A percentile compares a stretch with the other conserved stretches of the same genome.
Conservation (phyloP, 2,888 invertebrate genomes). For the Lasioglossum figueresi region DNA sequence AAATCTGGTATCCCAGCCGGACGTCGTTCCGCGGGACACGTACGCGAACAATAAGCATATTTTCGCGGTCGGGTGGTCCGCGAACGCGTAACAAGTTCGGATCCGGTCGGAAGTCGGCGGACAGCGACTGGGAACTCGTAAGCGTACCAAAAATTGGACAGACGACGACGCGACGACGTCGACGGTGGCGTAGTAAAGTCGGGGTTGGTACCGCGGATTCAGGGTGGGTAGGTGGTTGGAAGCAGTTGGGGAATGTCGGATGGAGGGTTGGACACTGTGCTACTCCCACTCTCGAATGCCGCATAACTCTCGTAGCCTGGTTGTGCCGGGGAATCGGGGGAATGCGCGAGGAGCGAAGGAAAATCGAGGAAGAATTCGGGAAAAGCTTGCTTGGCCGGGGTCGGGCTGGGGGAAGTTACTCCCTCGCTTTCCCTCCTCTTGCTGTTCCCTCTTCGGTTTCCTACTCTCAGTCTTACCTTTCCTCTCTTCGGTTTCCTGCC, state of each 20-base stretch:
- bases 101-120: conserved; percentile 9
- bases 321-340: conserved; percentile 36
- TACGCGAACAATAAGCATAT: neutral
- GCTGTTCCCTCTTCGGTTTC: neutral
- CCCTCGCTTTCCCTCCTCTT: neutral
- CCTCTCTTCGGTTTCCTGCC: neutral
- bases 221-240: conserved; percentile 4
- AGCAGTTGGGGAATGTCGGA: conserved; percentile 26
- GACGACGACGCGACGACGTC: neutral
- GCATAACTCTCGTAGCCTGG: conserved; percentile 51
- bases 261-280: conserved; percentile 13
- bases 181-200: neutral
- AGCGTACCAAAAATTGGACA: conserved; percentile 52
- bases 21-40: neutral
- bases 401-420: neutral
- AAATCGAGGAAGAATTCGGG: conserved; percentile 21
- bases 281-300: conserved; percentile 35
- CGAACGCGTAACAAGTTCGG: conserved; percentile 2
- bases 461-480: neutral
- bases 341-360: conserved; percentile 48
- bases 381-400: conserved; percentile 7
- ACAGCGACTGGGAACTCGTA: conserved; percentile 21
- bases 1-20: neutral
- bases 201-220: neutral
- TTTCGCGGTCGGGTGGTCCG: neutral